These are phyloP conservation scores for Papilio helenus DNA, from an alignment of 1,140 invertebrate species.

Conservation along the genomic window DNA sequence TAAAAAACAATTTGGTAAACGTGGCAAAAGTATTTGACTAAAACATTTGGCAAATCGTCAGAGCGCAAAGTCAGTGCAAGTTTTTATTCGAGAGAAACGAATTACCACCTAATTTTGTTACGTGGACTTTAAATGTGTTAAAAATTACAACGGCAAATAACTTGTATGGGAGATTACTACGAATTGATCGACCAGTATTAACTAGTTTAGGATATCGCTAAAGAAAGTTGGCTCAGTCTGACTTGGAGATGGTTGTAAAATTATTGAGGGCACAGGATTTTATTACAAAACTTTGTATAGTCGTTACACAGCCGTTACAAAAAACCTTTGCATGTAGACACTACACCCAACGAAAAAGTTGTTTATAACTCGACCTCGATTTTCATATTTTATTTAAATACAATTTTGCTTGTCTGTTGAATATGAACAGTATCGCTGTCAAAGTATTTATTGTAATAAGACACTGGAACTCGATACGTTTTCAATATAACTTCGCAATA, in stretches of 20 bases:
- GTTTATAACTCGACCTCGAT: neutral
- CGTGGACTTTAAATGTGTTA: neutral
- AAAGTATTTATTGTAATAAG: neutral
- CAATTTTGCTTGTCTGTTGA: neutral
- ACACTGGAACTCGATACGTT: neutral
- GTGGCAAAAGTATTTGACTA: neutral
- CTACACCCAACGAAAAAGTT: neutral
- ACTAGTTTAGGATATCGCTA: too few relatives aligned
- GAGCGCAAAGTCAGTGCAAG: neutral
- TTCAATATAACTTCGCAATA: neutral
- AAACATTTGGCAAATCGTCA: neutral
- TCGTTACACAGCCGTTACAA: neutral
- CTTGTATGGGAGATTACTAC: too few relatives aligned
- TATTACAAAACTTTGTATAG: too few relatives aligned
- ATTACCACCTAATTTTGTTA: neutral
- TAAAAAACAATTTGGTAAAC: constrained; percentile 4
- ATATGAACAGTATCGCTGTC: neutral
- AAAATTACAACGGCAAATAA: neutral
- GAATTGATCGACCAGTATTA: too few relatives aligned
- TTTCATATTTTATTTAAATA: neutral
- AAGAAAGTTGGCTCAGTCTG: too few relatives aligned
- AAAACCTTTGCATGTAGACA: neutral
- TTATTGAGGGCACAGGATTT: too few relatives aligned
- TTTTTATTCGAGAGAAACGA: neutral
- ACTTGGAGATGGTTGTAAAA: too few relatives aligned